Evolutionary conservation across 2,113 vertebrate species (phyloP).

Genomic region (Eretmochelys imbricata): DNA sequence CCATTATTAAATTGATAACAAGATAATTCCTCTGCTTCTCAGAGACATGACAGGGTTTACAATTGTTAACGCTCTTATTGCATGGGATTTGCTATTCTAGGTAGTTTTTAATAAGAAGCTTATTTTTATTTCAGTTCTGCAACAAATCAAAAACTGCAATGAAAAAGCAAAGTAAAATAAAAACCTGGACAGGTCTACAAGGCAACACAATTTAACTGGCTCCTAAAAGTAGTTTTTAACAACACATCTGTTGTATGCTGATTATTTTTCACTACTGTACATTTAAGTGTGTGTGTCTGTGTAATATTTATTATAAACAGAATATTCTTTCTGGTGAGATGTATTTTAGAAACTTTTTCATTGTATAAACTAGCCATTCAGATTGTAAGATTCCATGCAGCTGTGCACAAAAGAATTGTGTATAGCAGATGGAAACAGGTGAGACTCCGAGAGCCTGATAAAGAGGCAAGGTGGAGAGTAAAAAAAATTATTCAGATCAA

Average conservation of each 20-base stretch:
- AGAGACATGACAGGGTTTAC: conserved; percentile 83
- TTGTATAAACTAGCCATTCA: not conserved
- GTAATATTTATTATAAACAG: not conserved
- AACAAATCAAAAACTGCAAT: conserved; percentile 63
- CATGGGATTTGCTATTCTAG: conserved; percentile 79
- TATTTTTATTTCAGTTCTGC: conserved; percentile 77
- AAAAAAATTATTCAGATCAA: not conserved
- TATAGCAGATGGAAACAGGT: conserved; percentile 21
- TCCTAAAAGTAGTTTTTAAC: conserved; percentile 17
- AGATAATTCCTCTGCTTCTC: conserved; percentile 88
- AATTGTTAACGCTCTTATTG: conserved; percentile 83
- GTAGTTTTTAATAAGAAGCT: conserved; percentile 82
- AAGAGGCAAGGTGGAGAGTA: not conserved
- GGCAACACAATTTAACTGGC: conserved; percentile 2
- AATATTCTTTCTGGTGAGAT: not conserved
- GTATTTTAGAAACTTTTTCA: not conserved
- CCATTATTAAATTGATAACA: conserved; percentile 93
- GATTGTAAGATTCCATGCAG: not conserved
- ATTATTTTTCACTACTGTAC: not conserved
- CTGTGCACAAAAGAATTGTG: not conserved
- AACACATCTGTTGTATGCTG: not conserved
- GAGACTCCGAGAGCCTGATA: not conserved
- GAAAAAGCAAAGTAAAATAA: conserved; percentile 53
- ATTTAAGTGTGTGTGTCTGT: not conserved
- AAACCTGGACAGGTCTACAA: conserved; percentile 18